Conservation (phyloP, 1,140 invertebrate species). For the Zaprionus tsacasi region DNA sequence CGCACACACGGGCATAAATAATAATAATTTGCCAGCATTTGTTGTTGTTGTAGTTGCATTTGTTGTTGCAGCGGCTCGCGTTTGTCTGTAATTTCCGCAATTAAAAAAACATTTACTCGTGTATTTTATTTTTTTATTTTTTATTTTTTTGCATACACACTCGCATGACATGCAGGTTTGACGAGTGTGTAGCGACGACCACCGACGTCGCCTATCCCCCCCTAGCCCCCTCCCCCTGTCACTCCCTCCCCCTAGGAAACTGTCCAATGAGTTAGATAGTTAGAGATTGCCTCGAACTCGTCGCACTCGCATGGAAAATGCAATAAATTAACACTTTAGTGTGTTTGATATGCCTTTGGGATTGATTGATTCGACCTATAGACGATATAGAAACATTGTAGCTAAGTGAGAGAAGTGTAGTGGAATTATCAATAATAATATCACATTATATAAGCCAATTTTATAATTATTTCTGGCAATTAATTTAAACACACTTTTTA, state of each 20-base stretch:
- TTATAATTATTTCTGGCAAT: neutral
- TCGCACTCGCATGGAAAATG: neutral
- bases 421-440: neutral
- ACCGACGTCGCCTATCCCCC: conserved; percentile 18
- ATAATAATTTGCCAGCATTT: conserved; percentile 79
- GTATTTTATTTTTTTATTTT: conserved; percentile 68
- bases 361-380: neutral
- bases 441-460: neutral
- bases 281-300: neutral
- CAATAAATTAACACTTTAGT: conserved; percentile 3
- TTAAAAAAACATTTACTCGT: conserved; percentile 83
- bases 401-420: neutral
- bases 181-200: conserved; percentile 24
- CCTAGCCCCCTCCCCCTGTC: neutral
- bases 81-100: conserved; percentile 83
- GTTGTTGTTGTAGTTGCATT: conserved; percentile 50
- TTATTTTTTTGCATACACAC: conserved; percentile 45
- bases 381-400: neutral
- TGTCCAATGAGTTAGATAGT: conserved; percentile 7
- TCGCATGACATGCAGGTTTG: conserved; percentile 54
- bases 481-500: neutral
- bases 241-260: neutral
- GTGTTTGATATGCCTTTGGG: neutral
- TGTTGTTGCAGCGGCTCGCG: conserved; percentile 55
- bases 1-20: conserved; percentile 74